A percentile compares a stretch with the other conserved stretches of the same genome.
These are phyloP conservation scores for Strongylocentrotus purpuratus DNA, from an alignment of 35 echinoderm and acorn worm genomes.

Conservation along the genomic window DNA sequence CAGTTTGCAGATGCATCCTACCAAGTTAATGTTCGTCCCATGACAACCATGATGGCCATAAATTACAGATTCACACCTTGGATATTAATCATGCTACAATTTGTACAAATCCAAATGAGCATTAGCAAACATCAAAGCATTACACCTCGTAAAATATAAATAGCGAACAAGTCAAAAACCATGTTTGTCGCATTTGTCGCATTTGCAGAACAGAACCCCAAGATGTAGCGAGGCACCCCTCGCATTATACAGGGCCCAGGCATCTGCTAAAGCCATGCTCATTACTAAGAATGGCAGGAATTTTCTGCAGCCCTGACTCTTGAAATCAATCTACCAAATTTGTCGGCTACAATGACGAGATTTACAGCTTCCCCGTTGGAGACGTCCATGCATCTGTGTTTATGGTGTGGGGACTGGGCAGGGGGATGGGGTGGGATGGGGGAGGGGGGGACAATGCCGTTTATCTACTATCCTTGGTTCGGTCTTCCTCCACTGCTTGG, in stretches of 20 bases:
- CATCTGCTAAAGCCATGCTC: conserved; percentile 29
- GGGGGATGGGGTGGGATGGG: too few relatives aligned
- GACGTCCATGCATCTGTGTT: background rate
- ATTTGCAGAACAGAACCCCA: background rate
- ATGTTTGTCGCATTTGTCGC: background rate
- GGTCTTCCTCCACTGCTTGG: too few relatives aligned
- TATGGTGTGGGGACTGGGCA: background rate
- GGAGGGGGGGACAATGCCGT: background rate
- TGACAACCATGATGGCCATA: background rate
- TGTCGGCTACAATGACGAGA: conserved; percentile 31
- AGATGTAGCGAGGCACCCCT: background rate
- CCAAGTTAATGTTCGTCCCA: background rate
- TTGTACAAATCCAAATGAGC: background rate
- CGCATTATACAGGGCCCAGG: background rate
- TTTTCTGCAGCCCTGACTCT: conserved; percentile 34
- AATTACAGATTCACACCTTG: background rate
- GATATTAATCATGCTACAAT: background rate
- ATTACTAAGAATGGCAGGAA: conserved; percentile 32
- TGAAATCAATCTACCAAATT: conserved; percentile 36
- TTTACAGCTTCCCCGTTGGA: conserved; percentile 8
- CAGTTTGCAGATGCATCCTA: background rate
- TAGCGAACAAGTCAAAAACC: conserved; percentile 5
- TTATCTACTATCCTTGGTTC: background rate
- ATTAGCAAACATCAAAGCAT: background rate
- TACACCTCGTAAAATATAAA: background rate